Evolutionary conservation across 1,140 invertebrate species (phyloP).

Genomic region (Lysiphlebus fabarum): DNA sequence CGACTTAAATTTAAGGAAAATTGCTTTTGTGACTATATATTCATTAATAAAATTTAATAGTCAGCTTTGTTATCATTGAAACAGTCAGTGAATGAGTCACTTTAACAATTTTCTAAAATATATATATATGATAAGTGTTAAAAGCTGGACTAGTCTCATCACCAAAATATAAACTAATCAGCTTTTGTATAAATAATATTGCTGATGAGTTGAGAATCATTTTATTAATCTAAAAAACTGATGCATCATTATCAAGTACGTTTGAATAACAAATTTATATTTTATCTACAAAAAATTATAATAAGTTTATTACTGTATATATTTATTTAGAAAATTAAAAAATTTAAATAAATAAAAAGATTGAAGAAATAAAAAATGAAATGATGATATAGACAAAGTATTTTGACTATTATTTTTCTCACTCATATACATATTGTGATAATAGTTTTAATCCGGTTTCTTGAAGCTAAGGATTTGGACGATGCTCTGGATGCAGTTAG

Average conservation of each 20-base stretch:
- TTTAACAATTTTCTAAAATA: too few species aligned
- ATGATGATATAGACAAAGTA: background rate
- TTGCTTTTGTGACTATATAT: slow-evolving; percentile 14
- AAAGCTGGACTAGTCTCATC: background rate
- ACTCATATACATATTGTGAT: slow-evolving; percentile 35
- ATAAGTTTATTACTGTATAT: too few species aligned
- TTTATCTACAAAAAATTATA: slow-evolving; percentile 9
- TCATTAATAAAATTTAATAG: slow-evolving; percentile 9
- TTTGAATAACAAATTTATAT: slow-evolving; percentile 10
- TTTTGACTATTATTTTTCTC: background rate
- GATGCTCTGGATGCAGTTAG: slow-evolving; percentile 45
- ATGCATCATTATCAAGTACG: background rate
- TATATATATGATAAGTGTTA: too few species aligned
- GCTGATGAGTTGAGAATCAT: background rate
- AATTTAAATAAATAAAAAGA: slow-evolving; percentile 8
- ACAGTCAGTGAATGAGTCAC: too few species aligned
- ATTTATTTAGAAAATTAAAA: too few species aligned
- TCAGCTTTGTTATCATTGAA: slow-evolving; percentile 4
- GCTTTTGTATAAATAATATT: slow-evolving; percentile 2
- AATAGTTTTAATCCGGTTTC: slow-evolving; percentile 58
- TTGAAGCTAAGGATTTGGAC: slow-evolving; percentile 55
- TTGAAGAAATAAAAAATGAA: background rate
- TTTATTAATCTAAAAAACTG: too few species aligned
- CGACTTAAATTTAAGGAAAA: background rate
- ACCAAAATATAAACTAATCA: slow-evolving; percentile 14